Base-by-base conservation (phyloP, 1,140 invertebrate species). In the Daktulosphaira vitifoliae region DNA sequence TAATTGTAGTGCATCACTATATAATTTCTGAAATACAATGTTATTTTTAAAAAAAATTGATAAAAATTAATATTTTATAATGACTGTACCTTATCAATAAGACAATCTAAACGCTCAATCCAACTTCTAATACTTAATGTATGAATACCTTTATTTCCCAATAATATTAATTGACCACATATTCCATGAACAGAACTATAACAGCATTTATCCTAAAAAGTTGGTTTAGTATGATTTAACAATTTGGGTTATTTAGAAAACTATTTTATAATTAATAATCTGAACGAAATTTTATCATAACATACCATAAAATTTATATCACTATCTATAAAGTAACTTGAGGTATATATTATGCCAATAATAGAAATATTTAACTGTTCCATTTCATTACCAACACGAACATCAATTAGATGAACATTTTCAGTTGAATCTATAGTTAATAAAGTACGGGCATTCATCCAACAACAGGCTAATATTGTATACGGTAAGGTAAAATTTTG, bases 311-410 rank as follows among this genome's bases (percentile, higher is more conserved):
- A 85, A 72, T 86, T 87, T 11, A 85, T 89, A 3, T 83, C 82
- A 23, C 87, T 70, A 39, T 84, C 87, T 75, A 97, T 96, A 72
- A 96, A 98, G 77, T 94, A 89, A 70, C 90, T 90, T 25, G 89
- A 92, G 25, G 85, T 84, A 75, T 96, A 97, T 0, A 96, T 90
- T 37, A 98, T 79, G 65, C 90, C 86, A 15, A 92, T 87, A 69
- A 84, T 82, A 37, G 85, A 87, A 68, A 94, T 77, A 75, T 95
- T 90, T 50, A 92, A 75, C 29, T 82, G 81, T 76, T 92, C 88
- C n/a, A 89, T 76, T 74, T 90, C 86, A 71, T 89, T 84, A 70
- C 91, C 87, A 1, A 87, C 86, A 65, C 90, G 81, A 16, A 96
- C 92, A 73, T 96, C 92, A 70, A 94, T 80, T 22, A 98, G 76